A percentile compares a stretch with the other conserved stretches of the same genome.
These are phyloP conservation scores for Labia minor DNA, from an alignment of 2,888 invertebrate genomes.

Conservation along the genomic window DNA sequence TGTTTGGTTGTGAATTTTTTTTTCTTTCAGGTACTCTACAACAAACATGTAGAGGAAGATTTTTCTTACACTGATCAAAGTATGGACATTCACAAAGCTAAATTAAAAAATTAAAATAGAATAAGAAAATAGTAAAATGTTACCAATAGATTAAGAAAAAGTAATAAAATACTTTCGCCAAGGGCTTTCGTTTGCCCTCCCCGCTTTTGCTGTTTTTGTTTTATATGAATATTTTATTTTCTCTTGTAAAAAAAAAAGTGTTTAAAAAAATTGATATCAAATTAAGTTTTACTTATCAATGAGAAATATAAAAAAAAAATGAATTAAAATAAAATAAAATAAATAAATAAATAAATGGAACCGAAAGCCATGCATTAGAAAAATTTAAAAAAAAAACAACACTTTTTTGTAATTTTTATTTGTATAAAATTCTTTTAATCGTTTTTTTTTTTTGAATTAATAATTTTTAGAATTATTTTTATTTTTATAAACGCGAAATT, in stretches of 20 bases:
- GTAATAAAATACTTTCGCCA: background rate
- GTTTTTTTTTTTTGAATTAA: background rate
- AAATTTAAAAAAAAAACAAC: background rate
- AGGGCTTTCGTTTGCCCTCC: constrained; percentile 1
- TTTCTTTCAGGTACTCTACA: background rate
- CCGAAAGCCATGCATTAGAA: constrained; percentile 2
- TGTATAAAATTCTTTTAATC: no score
- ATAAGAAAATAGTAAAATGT: background rate
- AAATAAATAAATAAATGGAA: background rate
- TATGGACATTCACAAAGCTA: background rate
- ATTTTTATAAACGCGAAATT: background rate
- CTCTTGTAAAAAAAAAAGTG: no score
- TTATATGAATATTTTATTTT: no score
- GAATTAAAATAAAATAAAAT: no score
- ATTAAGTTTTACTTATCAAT: no score
- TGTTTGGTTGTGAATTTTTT: background rate
- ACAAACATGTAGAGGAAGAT: background rate
- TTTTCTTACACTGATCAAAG: background rate
- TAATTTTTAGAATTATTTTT: no score
- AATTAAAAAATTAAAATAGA: background rate
- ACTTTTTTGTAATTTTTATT: background rate
- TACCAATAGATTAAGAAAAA: background rate
- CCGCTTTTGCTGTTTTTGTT: constrained; percentile 1
- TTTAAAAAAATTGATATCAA: no score
- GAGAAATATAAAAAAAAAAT: no score